phyloP scores from a whole-genome alignment of 2,797 vertebrate species.

The Acanthiza pusilla region DNA sequence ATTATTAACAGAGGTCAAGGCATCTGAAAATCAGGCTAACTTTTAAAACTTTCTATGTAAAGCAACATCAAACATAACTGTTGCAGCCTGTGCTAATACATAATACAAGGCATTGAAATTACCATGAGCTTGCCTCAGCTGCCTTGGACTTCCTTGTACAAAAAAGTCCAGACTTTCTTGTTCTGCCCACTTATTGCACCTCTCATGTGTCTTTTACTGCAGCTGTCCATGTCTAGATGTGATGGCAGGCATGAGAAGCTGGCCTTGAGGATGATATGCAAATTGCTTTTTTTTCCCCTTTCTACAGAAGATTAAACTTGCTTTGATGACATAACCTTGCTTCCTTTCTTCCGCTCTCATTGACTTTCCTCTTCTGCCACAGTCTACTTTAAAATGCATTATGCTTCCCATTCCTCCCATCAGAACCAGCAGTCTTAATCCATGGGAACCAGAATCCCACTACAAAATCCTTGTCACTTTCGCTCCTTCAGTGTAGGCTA shows the following conservation, averaged over 20 bases:
- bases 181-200: neutral
- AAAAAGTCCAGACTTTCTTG: constrained; percentile 12
- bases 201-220: neutral
- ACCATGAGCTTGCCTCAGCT: neutral
- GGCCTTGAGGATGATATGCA: neutral
- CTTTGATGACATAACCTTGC: neutral
- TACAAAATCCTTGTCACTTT: neutral
- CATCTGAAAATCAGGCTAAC: neutral
- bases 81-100: neutral
- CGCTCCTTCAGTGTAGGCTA: neutral
- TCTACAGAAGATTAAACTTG: neutral
- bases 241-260: neutral
- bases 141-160: neutral
- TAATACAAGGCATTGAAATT: neutral
- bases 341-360: neutral
- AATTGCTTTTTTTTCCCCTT: neutral
- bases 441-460: neutral
- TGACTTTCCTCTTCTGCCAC: neutral
- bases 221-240: neutral
- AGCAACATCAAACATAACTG: neutral
- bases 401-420: neutral
- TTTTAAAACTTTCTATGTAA: neutral
- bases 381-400: neutral
- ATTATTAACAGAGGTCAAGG: neutral
- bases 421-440: neutral